Evolutionary conservation across 2,797 vertebrate genomes (phyloP), one percentile per base, ranked within the genome.

Genomic region (Philypnodon macrostomus): DNA sequence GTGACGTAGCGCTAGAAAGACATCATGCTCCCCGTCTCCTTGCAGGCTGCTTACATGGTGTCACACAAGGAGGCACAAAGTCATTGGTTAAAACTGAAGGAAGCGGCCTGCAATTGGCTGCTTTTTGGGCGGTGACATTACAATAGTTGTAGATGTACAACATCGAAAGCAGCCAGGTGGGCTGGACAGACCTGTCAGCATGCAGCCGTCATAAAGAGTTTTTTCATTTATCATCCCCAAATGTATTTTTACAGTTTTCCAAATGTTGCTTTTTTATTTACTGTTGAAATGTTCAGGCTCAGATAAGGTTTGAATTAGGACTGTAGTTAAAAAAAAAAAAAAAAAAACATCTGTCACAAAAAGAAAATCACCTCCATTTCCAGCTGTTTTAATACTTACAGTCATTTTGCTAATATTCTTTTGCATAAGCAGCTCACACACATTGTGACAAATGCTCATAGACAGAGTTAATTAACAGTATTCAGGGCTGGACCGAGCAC

Each of bases 381-480:
- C 47, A 38, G 52, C 67, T 49, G 67, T 40, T 68, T 73, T 68
- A 76, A 65, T 57, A 42, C 62, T 13, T 11, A 41, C 11, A 15
- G 29, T 17, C 52, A 63, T 74, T 63, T 76, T 50, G 57, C 63
- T 76, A 77, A 72, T 70, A 67, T 58, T 31, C 59, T 68, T 67
- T 81, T 76, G 74, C 70, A 81, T 76, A 81, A 69, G 73, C 69
- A n/a, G n/a, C 38, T 40, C 18, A 58, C 64, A 48, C 67, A 69
- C 58, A 73, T 79, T 80, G 80, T 64, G 79, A 65, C 61, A 62
- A 74, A 70, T 63, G 51, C 70, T 73, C 37, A 1, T 47, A 73
- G 64, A 74, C 49, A 17, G 60, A 80, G 79, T 84, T 88, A 88
- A 89, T 89, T 88, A 89, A 85, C 76, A 67, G 71, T 60, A 52